Base-by-base conservation (phyloP, 1,140 invertebrate species). In the Pectinophora gossypiella region DNA sequence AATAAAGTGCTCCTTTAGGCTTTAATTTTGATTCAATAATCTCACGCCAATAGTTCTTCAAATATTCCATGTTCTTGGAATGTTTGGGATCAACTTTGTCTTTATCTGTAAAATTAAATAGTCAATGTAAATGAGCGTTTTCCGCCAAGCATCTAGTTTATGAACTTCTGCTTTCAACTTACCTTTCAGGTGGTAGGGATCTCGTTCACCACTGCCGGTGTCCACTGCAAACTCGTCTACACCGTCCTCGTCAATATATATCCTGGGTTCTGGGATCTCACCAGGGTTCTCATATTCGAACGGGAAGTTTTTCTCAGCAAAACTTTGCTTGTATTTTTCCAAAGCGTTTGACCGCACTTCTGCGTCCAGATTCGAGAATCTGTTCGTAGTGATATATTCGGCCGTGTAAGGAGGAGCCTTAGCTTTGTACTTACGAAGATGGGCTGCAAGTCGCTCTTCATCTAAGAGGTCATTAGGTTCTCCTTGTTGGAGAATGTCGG, bases 251-350 rank as follows among this genome's bases (percentile, higher is more conserved):
- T 90, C 86, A 32, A 84, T 79, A 54, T 90, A 89, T 54, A 90
- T 85, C 36, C 90, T 76, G 22, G 83, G 80, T 70, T 91, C 90
- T 12, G 85, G 83, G 20, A 91, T 74, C 35, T 87, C 83, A 32
- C 78, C 82, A 15, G 89, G 85, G 45, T 88, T 80, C 48, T 87
- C 85, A 48, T 88, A 82, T 56, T 87, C 81, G 48, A 85, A 80
- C 13, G 79, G 72, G 49, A 87, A 81, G 40, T 84, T 76, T 68
- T 87, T 85, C 22, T 74, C 76, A 3, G 71, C 74, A 48, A 87
- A 85, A 60, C 82, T 85, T 51, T 81, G 74, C 59, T 76, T 84
- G 46, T 87, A 87, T 51, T 85, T 85, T 59, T 84, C 78, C 51
- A 75, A 56, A 42, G 82, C 80, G 44, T 85, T 84, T 12, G 78